Base-by-base conservation (phyloP, 92 coral and sea anemone genomes). In the Porites lobata region DNA sequence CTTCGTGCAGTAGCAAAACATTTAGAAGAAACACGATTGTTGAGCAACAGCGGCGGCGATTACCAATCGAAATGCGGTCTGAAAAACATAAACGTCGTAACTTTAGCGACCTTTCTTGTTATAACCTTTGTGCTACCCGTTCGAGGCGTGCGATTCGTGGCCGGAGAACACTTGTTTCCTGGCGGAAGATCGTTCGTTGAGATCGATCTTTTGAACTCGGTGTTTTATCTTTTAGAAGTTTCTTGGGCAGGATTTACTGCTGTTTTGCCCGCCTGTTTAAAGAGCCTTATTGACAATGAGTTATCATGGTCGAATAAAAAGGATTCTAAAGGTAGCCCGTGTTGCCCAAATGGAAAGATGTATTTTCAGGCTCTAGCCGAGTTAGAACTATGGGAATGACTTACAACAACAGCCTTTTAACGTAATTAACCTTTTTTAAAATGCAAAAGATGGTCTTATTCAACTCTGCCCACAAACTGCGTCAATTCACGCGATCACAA, bases 101-200 rank as follows among this genome's bases (percentile, higher is more conserved):
- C 70, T 1, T 50, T 83, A 20, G 79, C 59, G 4, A 20, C 21
- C 1, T 73, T 56, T 61, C 79, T 83, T 20, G 26, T 73, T 19
- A 59, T 72, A 61, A 50, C 79, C 43, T 83, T 83, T 50, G 54
- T 47, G 21, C 24, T 83, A 21, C 87, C 87, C 0, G 79, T 71
- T 4, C 19, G 87, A 72, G 87, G 87, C 61, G 61, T 83, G n/a
- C 87, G 87, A 57, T 83, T 83, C 70, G 87, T 83, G 8, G 50
- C 79, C 1, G 87, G 79, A 18, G 87, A 83, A 8, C 69, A 51
- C 61, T 56, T 61, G 50, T 83, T 83, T 62, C 69, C 87, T n/a
- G 51, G 59, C 50, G 57, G 13, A 20, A 61, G 47, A 22, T 20
- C 79, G 21, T 72, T 72, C 61, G 79, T 43, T 20, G 87, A 83